Base-by-base conservation (phyloP, 2,113 vertebrate genomes). In the Equus quagga region DNA sequence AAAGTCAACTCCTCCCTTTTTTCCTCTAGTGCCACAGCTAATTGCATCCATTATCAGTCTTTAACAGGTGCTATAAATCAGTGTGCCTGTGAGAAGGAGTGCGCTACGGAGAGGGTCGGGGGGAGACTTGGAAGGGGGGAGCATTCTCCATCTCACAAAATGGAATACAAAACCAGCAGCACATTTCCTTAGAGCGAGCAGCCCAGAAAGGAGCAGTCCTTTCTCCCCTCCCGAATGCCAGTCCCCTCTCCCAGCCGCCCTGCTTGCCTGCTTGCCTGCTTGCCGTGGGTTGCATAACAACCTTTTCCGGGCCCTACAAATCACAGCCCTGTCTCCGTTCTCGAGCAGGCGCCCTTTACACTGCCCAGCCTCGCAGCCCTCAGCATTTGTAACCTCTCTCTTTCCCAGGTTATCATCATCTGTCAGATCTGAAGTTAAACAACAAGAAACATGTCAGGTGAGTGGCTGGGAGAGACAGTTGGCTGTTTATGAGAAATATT, bases 381-480 rank as follows among this genome's bases (percentile, higher is more conserved):
- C 83, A 44, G 89, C 90, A 56, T 92, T 65, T 95, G 94, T 88
- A 96, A 96, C 97, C 92, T 94, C 88, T 86, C 83, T 95, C 75
- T 96, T 92, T 94, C 78, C 94, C 97, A 98, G 97, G 97, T 97
- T 97, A 98, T 97, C 95, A 85, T 98, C 98, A 97, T 97, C 97
- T 98, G 98, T 98, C 98, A 98, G 95, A 92, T 94, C 87, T 89
- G 95, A 96, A 98, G 72, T 94, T 98, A 98, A 98, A 98, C 98
- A 98, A 97, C 97, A 98, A 97, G 96, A 97, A 97, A 91, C 97
- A 98, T 97, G 97, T 96, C 97, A 98, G 98, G 97, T 98, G 96
- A 96, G 95, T 56, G 95, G 81, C 96, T 90, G 91, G 87, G 82
- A 95, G 95, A 97, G 95, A 96, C 83, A 95, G 79, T 95, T 19